Evolutionary conservation across 2,797 vertebrate species (phyloP).

Genomic region (Buphagus erythrorhynchus): DNA sequence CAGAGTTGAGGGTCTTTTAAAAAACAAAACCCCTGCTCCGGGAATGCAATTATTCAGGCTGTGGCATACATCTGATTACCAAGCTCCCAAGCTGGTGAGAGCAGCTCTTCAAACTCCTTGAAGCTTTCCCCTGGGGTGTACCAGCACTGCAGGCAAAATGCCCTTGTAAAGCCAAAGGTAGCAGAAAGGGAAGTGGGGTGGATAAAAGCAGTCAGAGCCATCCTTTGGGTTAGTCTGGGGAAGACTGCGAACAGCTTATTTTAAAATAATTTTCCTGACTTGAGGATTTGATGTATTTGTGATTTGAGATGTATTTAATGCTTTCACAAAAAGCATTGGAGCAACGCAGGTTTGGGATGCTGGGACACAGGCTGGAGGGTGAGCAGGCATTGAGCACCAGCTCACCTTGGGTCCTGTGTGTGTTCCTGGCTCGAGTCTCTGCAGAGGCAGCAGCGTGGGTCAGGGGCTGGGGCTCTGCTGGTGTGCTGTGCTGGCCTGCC

Average conservation of each 20-base stretch:
- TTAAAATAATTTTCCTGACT: not conserved
- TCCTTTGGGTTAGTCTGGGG: not conserved
- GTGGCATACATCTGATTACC: not conserved
- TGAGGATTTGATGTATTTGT: not conserved
- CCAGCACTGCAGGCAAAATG: not conserved
- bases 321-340: not conserved
- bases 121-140: not conserved
- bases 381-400: fast-evolving
- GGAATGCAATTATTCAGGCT: not conserved
- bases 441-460: fast-evolving
- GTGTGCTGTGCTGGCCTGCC: fast-evolving
- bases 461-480: not conserved
- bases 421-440: not conserved
- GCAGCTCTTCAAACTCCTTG: not conserved
- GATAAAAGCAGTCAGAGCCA: not conserved
- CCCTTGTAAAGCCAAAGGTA: not conserved
- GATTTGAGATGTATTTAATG: not conserved
- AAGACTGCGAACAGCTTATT: not conserved
- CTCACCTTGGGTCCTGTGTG: fast-evolving
- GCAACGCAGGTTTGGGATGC: fast-evolving
- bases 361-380: not conserved
- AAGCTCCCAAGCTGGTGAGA: not conserved
- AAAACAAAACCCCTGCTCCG: not conserved
- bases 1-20: not conserved
- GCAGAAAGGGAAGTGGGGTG: not conserved